Evolutionary conservation across 2,113 vertebrate species (phyloP).

Genomic region (Plecturocebus donacophilus): DNA sequence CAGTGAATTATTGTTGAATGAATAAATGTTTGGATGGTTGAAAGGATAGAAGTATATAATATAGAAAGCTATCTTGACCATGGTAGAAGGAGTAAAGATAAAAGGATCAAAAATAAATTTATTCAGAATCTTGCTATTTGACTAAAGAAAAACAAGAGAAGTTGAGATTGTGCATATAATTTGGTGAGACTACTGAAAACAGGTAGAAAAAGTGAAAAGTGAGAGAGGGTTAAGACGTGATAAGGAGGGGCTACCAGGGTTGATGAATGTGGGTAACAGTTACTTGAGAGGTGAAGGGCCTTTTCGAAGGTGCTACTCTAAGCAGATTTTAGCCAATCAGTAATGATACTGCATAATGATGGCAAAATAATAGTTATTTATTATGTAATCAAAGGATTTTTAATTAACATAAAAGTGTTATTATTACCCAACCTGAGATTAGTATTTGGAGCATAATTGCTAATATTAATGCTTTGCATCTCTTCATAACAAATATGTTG

Average conservation of each 20-base stretch:
- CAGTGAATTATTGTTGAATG: not conserved
- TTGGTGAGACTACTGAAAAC: not conserved
- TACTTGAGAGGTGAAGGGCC: not conserved
- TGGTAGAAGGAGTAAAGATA: not conserved
- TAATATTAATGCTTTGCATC: not conserved
- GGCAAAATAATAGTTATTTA: not conserved
- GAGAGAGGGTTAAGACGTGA: not conserved
- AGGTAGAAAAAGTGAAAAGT: not conserved
- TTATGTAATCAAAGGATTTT: not conserved
- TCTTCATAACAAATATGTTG: not conserved
- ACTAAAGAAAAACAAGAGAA: not conserved
- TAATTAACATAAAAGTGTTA: not conserved
- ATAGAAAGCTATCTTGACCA: not conserved
- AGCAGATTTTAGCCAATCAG: conserved; percentile 27
- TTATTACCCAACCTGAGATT: not conserved
- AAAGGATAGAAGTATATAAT: not conserved
- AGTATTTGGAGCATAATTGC: not conserved
- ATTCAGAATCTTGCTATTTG: not conserved
- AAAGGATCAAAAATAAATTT: not conserved
- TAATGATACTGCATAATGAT: not conserved
- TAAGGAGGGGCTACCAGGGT: not conserved
- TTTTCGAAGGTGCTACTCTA: not conserved
- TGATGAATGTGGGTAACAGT: not conserved
- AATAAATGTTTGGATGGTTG: not conserved
- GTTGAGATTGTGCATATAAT: not conserved